Percentiles rank a stretch among this genome's conserved stretches.
phyloP scores from a whole-genome alignment of 1,140 invertebrate species.

The Papilio helenus region DNA sequence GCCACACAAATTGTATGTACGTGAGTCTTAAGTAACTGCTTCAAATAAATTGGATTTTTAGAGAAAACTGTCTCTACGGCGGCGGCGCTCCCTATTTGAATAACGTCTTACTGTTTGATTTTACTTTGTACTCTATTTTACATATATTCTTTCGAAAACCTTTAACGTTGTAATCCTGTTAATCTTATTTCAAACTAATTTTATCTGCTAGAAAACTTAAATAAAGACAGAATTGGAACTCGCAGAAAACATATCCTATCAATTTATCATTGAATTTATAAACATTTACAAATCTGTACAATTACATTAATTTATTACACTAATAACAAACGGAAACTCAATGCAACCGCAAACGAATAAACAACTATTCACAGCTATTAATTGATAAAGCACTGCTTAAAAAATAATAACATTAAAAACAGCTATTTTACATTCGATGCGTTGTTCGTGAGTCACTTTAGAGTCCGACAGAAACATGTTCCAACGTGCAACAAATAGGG shows the following conservation, averaged over 20 bases:
- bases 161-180: not conserved
- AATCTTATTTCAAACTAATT: not conserved
- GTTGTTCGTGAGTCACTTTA: slow-evolving; percentile 28
- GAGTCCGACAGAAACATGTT: slow-evolving; percentile 30
- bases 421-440: slow-evolving; percentile 31
- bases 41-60: slow-evolving; percentile 65
- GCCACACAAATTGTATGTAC: slow-evolving; percentile 62
- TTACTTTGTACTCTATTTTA: slow-evolving; percentile 40
- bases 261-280: not conserved
- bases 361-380: not conserved
- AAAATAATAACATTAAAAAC: slow-evolving; percentile 26
- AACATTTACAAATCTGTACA: not conserved
- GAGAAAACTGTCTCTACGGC: slow-evolving; percentile 46
- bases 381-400: slow-evolving; percentile 19
- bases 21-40: slow-evolving; percentile 61
- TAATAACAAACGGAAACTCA: slow-evolving; percentile 8
- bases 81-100: slow-evolving; percentile 38
- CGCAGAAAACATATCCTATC: not conserved
- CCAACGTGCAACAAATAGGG: slow-evolving; percentile 11
- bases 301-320: not conserved
- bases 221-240: not conserved
- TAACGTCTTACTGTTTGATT: slow-evolving; percentile 1
- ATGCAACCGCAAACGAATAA: slow-evolving; percentile 29
- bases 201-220: not conserved
- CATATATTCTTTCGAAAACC: slow-evolving; percentile 15